Evolutionary conservation across 2,888 invertebrate species (phyloP), one percentile per base, ranked within the genome.

Genomic region (Trichogramma dendrolimi): DNA sequence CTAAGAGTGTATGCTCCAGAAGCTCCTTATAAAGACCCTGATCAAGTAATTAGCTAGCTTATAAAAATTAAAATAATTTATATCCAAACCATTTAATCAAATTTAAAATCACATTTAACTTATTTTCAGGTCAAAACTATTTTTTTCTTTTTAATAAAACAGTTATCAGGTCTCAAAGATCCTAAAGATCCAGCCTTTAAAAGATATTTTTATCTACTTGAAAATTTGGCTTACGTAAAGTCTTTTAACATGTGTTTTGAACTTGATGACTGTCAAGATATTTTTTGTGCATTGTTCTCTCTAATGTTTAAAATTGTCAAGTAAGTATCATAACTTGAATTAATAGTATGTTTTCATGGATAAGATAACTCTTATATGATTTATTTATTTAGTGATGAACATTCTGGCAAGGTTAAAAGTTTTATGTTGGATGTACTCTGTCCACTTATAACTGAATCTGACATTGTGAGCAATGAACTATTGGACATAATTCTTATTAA

Each of bases 221-320:
- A 98, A 82, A 98, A 97, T 81, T 83, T 98, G 71, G 96, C 96
- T 0, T 96, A 95, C 80, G 96, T 97, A 46, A 98, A 98, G 80
- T 95, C 96, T 0, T 97, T 98, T 81, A 97, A 97, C 80, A 97
- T 98, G 90, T 97, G 96, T 80, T 94, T 97, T 77, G 97, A 98
- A 79, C 82, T 98, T 62, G 97, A 97, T 78, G 96, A 97, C 81
- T 95, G 94, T 72, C 96, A 96, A 79, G 95, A 96, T 80, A 95
- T 98, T 72, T 96, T 97, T 81, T 93, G 94, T 75, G 90, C 90
- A 10, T 84, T 98, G 2, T 97, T 96, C 82, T 88, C 90, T 61
- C 86, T 96, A 58, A 93, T 97, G 87, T 97, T 97, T 79, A 92
- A 89, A 80, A 95, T 96, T 80, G 94, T 97, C 73, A 96, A 95